Percentiles rank a stretch among this genome's conserved stretches.
Conservation (phyloP, 2,797 vertebrate species). For the Anolis apletophallus region DNA sequence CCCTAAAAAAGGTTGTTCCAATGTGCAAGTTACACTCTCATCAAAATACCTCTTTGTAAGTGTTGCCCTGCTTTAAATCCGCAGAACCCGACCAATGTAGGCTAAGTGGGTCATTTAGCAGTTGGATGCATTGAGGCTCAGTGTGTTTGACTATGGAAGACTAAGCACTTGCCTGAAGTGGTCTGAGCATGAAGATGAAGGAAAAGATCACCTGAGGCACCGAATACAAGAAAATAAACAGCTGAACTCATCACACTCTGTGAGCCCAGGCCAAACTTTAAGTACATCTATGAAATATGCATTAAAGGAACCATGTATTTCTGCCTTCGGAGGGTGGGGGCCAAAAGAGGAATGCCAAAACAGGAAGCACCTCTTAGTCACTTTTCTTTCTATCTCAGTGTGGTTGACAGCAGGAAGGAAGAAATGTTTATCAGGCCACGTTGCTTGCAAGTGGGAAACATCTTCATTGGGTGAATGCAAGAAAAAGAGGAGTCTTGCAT, state of each 20-base stretch:
- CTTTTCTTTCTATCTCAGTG: not conserved
- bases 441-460: not conserved
- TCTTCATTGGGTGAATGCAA: not conserved
- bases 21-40: not conserved
- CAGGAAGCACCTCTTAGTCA: not conserved
- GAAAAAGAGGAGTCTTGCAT: too few species aligned
- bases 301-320: not conserved
- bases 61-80: not conserved
- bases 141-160: not conserved
- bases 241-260: not conserved
- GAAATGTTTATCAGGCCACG: not conserved
- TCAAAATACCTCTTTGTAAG: not conserved
- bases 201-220: not conserved
- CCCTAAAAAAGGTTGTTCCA: constrained; percentile 8
- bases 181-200: not conserved
- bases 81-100: not conserved
- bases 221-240: not conserved
- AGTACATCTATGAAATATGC: not conserved
- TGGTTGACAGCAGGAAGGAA: not conserved
- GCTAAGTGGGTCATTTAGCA: constrained; percentile 19
- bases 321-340: too few species aligned
- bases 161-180: constrained; percentile 7
- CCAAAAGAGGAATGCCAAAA: not conserved
- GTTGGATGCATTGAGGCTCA: not conserved
- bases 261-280: not conserved